phyloP scores from a whole-genome alignment of 37 sponge, comb jelly and placozoan genomes.

The Beroe ovata region DNA sequence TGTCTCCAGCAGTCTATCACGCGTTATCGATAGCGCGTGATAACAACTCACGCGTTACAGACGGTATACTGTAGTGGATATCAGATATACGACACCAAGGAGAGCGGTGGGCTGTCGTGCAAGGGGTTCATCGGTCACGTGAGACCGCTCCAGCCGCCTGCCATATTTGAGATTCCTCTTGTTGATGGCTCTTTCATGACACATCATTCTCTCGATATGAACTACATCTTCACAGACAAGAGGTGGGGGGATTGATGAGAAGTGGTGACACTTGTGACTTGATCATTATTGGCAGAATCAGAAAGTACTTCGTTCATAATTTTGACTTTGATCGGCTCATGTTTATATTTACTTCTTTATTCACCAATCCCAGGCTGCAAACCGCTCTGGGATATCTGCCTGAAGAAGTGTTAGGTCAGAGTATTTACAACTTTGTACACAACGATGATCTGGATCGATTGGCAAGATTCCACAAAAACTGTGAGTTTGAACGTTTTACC shows the following conservation, averaged over 20 bases:
- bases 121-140: constrained; percentile 60
- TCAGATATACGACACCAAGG: constrained; percentile 49
- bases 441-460: constrained; percentile 29
- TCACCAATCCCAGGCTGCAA: constrained; percentile 47
- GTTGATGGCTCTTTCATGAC: constrained; percentile 65
- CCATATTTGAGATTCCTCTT: constrained; percentile 56
- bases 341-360: too few species aligned
- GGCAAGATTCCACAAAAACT: constrained; percentile 50
- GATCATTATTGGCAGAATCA: too few species aligned
- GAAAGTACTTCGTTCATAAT: too few species aligned
- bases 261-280: too few species aligned
- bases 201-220: constrained; percentile 62
- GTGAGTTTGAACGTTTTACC: constrained; percentile 34
- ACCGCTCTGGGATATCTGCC: constrained; percentile 44
- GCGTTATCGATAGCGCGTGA: neutral
- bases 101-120: neutral
- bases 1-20: neutral
- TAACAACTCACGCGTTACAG: neutral
- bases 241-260: too few species aligned
- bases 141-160: constrained; percentile 50
- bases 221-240: constrained; percentile 66
- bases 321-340: too few species aligned
- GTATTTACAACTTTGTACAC: constrained; percentile 62
- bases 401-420: constrained; percentile 59
- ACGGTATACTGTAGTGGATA: constrained; percentile 63